Evolutionary conservation across 1,140 invertebrate species (phyloP).

Genomic region (Drosophila ohnishii): DNA sequence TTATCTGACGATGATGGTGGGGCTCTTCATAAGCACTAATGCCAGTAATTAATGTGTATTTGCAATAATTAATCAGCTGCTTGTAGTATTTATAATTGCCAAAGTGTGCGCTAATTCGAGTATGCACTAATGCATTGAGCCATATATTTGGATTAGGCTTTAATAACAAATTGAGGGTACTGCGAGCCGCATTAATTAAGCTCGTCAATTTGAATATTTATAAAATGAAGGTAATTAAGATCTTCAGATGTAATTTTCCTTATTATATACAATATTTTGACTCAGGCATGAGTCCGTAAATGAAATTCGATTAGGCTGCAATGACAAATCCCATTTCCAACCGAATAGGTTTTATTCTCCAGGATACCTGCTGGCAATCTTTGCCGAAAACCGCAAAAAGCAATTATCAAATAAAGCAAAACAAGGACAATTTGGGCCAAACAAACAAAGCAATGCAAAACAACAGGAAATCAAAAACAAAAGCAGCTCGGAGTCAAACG

Average conservation of each 20-base stretch:
- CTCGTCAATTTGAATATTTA: not conserved
- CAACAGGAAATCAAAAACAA: conserved; percentile 49
- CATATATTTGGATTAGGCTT: conserved; percentile 8
- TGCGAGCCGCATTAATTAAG: not conserved
- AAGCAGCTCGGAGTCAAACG: conserved; percentile 48
- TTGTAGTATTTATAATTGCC: conserved; percentile 15
- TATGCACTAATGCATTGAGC: not conserved
- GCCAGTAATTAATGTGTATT: conserved; percentile 30
- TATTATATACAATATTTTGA: no score
- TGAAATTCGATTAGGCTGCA: not conserved
- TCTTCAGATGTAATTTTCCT: not conserved
- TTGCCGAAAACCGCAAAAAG: conserved; percentile 47
- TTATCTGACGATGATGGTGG: conserved; percentile 4
- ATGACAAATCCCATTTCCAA: not conserved
- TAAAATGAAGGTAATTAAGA: not conserved
- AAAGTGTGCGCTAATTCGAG: conserved; percentile 12
- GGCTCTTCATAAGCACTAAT: conserved; percentile 15
- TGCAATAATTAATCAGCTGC: conserved; percentile 29
- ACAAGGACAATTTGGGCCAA: conserved; percentile 20
- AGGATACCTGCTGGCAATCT: not conserved
- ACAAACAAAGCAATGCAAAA: conserved; percentile 33
- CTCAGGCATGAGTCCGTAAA: not conserved
- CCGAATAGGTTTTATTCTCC: not conserved
- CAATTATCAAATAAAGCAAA: conserved; percentile 58
- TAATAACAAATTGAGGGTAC: conserved; percentile 6